A percentile compares a stretch with the other conserved stretches of the same genome.
These are phyloP conservation scores for Dynastes grantii DNA, from an alignment of 2,888 invertebrate species.

Conservation along the genomic window DNA sequence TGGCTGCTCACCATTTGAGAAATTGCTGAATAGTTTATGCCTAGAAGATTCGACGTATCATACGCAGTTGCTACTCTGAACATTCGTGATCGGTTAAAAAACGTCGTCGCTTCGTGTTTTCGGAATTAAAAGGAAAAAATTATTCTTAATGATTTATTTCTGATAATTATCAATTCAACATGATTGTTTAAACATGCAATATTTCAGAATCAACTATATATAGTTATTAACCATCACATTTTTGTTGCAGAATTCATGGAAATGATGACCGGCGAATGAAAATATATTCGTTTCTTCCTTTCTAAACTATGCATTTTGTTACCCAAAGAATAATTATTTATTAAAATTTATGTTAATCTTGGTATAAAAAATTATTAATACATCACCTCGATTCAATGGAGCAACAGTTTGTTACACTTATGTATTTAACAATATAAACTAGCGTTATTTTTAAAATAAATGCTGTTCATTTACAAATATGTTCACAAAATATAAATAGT, in stretches of 20 bases:
- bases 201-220: no score
- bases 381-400: conserved; percentile 33
- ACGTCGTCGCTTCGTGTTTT: no score
- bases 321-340: conserved; percentile 41
- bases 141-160: no score
- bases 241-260: conserved; percentile 94
- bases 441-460: conserved; percentile 4
- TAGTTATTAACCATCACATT: no score
- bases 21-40: no score
- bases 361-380: conserved; percentile 12
- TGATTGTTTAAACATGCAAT: no score
- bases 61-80: no score
- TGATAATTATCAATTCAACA: not conserved
- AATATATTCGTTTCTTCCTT: conserved; percentile 10
- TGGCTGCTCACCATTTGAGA: no score
- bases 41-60: no score
- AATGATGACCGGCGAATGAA: conserved; percentile 95
- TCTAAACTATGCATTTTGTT: conserved; percentile 51
- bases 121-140: no score
- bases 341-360: conserved; percentile 25
- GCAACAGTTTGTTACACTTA: not conserved
- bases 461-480: not conserved
- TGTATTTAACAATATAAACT: conserved; percentile 25
- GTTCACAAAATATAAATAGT: conserved; percentile 11
- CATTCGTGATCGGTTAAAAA: no score